phyloP scores from a whole-genome alignment of 2,797 vertebrate genomes.

The Scolopax rusticola region DNA sequence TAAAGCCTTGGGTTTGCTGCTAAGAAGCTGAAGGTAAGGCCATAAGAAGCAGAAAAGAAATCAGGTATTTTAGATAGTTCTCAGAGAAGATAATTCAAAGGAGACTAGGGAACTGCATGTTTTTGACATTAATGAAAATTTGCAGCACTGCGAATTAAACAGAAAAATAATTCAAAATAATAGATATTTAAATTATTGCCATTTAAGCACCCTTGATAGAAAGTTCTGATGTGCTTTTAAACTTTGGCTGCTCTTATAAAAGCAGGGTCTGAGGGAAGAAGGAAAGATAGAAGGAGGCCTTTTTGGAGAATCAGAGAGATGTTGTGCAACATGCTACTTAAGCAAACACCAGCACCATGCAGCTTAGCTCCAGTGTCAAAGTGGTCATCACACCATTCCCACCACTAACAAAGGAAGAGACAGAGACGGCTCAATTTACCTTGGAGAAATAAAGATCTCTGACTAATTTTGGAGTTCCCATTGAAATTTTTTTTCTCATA shows the following conservation, averaged over 20 bases:
- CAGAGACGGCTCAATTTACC: neutral
- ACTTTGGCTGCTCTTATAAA: slow-evolving; percentile 6
- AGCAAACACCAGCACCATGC: slow-evolving; percentile 69
- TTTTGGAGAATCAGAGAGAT: slow-evolving; percentile 26
- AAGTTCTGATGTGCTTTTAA: neutral
- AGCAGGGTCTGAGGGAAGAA: neutral
- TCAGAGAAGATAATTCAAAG: slow-evolving; percentile 40
- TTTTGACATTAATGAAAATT: slow-evolving; percentile 15
- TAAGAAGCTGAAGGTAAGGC: slow-evolving; percentile 57
- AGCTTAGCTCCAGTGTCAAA: slow-evolving; percentile 52
- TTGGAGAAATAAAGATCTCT: neutral
- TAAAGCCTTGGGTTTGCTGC: slow-evolving; percentile 66
- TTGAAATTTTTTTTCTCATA: neutral
- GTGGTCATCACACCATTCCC: slow-evolving; percentile 25
- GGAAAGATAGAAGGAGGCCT: neutral
- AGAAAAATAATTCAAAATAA: neutral
- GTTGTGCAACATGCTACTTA: slow-evolving; percentile 67
- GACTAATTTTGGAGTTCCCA: neutral
- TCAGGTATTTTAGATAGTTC: slow-evolving; percentile 53
- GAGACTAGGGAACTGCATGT: neutral
- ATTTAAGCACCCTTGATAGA: slow-evolving; percentile 2
- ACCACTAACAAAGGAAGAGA: neutral
- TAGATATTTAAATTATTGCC: neutral
- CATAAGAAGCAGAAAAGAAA: slow-evolving; percentile 64
- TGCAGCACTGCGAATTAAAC: slow-evolving; percentile 1